These are phyloP conservation scores for Pinna nobilis DNA, from an alignment of 1,140 invertebrate genomes.

Conservation along the genomic window DNA sequence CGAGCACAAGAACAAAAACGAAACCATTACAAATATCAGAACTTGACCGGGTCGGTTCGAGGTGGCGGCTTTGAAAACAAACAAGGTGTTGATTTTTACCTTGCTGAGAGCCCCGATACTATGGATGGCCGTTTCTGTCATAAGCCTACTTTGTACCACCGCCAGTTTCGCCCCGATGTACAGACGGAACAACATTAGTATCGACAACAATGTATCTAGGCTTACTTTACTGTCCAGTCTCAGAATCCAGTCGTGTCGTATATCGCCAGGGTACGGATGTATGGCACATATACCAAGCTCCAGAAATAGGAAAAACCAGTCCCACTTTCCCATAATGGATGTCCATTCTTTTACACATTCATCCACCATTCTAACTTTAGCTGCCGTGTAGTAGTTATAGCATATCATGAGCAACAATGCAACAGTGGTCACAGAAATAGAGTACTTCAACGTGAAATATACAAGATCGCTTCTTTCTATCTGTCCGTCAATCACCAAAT, in stretches of 20 bases:
- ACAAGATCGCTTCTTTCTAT: conserved; percentile 23
- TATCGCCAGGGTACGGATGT: conserved; percentile 64
- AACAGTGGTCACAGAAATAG: conserved; percentile 48
- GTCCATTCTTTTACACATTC: conserved; percentile 57
- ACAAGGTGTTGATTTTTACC: conserved; percentile 69
- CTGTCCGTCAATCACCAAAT: conserved; percentile 41
- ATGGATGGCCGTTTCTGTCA: conserved; percentile 69
- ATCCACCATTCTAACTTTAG: conserved; percentile 58
- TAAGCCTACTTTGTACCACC: conserved; percentile 70
- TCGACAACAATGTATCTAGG: conserved; percentile 69
- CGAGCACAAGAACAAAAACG: conserved; percentile 60
- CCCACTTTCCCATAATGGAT: conserved; percentile 41
- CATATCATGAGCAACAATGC: conserved; percentile 48
- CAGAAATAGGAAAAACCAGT: conserved; percentile 29
- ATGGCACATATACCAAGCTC: conserved; percentile 59
- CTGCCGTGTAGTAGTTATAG: conserved; percentile 47
- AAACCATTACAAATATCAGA: conserved; percentile 61
- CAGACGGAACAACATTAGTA: conserved; percentile 72
- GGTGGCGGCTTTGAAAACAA: conserved; percentile 72
- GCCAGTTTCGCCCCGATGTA: conserved; percentile 64
- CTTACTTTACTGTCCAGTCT: conserved; percentile 51
- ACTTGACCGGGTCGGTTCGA: conserved; percentile 64
- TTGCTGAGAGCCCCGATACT: conserved; percentile 73
- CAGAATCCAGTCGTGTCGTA: conserved; percentile 38
- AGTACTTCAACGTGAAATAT: conserved; percentile 41